Percentiles rank a stretch among this genome's conserved stretches.
phyloP scores from a whole-genome alignment of 2,888 invertebrate species.

The Rambutsinella grinnellia region DNA sequence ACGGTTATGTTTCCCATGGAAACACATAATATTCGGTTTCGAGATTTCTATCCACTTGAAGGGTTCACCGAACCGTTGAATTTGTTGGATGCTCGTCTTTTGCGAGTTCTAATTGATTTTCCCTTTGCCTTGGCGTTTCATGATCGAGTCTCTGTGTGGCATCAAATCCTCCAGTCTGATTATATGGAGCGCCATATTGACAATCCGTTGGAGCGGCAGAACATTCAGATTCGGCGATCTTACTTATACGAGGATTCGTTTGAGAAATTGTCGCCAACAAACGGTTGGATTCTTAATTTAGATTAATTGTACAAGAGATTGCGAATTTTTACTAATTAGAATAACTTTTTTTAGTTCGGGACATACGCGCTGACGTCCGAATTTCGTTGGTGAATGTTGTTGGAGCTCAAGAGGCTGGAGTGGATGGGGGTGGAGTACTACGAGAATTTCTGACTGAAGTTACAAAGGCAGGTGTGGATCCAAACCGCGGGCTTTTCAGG shows the following conservation, averaged over 20 bases:
- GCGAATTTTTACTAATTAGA: background rate
- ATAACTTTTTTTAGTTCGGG: constrained; percentile 77
- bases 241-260: constrained; percentile 99
- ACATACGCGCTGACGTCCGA: constrained; percentile 85
- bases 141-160: constrained; percentile 87
- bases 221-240: constrained; percentile 84
- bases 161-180: constrained; percentile 78
- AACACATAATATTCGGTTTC: constrained; percentile 70
- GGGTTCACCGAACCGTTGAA: constrained; percentile 72
- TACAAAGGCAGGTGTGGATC: constrained; percentile 95
- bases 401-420: constrained; percentile 94
- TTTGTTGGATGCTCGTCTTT: constrained; percentile 70
- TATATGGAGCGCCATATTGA: constrained; percentile 77
- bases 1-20: constrained; percentile 66
- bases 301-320: background rate
- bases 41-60: constrained; percentile 5
- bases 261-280: constrained; percentile 90
- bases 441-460: constrained; percentile 95
- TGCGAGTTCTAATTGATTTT: constrained; percentile 90
- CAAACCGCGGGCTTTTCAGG: constrained; percentile 93
- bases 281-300: constrained; percentile 75
- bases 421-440: constrained; percentile 97
- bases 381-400: constrained; percentile 92
- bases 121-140: constrained; percentile 96
- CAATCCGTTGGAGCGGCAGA: constrained; percentile 72